Base-by-base conservation (phyloP, 1,140 invertebrate genomes). In the Ephestia elutella region DNA sequence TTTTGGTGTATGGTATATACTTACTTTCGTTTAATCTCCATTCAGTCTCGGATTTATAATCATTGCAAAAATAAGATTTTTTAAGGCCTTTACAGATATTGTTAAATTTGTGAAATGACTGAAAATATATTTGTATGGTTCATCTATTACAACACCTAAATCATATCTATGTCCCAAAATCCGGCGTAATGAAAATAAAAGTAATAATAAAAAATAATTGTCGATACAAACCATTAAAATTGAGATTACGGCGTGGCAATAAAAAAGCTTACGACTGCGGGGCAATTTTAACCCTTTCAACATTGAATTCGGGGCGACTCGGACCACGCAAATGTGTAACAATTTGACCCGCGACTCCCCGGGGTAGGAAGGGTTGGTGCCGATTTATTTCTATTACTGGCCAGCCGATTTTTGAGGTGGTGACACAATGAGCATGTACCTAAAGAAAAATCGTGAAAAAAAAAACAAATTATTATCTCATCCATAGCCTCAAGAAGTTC, bases 301-400 rank as follows among this genome's bases (percentile, higher is more conserved):
- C 54, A 56, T 56, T 56, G 28, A 56, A 56, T 56, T 56, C 54
- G 21, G 21, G 21, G 21, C 21, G 21, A 25, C 21, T 25, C 21
- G 18, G 32, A n/a, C 15, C 17, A 56, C 54, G 54, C 54, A 56
- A 56, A 56, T 56, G 54, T 53, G 50, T 53, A 53, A 53, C 50
- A 53, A 53, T 53, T 53, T 53, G 50, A 25, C 13, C 13, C 50
- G 50, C 50, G 20, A 21, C 9, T 25, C 20, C 35, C 18, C 18
- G 54, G 19, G 54, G n/a, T n/a, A 5, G 50, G 50, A 53, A 53
- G 50, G 50, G 50, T 25, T 21, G 35, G 54, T 55, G 35, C 54
- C 32, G 18, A 56, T 56, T 56, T 56, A 56, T 56, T 56, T 56
- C 54, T 56, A 56, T 56, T 56, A 56, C 35, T 19, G 54, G 19